These are phyloP conservation scores for Tachina fera DNA, from an alignment of 2,888 invertebrate species.

Conservation along the genomic window DNA sequence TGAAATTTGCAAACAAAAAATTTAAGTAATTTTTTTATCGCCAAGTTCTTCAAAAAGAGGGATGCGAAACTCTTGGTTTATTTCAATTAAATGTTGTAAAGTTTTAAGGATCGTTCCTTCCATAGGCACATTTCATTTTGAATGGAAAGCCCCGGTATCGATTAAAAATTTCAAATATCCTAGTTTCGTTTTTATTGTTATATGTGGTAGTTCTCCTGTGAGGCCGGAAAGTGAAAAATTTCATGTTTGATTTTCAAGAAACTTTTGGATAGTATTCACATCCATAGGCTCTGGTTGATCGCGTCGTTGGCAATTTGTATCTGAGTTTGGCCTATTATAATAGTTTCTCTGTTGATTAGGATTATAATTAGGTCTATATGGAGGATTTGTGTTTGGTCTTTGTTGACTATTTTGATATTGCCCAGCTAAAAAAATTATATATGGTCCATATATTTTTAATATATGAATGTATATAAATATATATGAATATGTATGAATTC, in stretches of 20 bases:
- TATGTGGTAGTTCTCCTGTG: conserved; percentile 58
- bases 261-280: conserved; percentile 46
- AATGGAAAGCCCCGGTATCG: conserved; percentile 61
- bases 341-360: conserved; percentile 9
- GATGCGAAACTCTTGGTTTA: conserved; percentile 36
- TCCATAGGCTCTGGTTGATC: conserved; percentile 64
- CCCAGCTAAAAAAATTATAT: no score
- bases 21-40: conserved; percentile 33
- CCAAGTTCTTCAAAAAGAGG: conserved; percentile 58
- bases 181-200: conserved; percentile 55
- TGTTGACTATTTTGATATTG: conserved; percentile 25
- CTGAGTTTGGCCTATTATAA: conserved; percentile 8
- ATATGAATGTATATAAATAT: no score
- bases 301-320: conserved; percentile 44
- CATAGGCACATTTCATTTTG: conserved; percentile 34
- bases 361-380: conserved; percentile 8
- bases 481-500: no score
- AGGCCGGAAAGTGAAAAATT: conserved; percentile 47
- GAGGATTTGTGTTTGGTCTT: conserved; percentile 23
- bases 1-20: conserved; percentile 54
- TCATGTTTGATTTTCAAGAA: conserved; percentile 13
- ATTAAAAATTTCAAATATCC: conserved; percentile 54
- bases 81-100: conserved; percentile 31
- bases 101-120: conserved; percentile 20
- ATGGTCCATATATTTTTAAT: no score